These are phyloP conservation scores for Heliconius himera DNA, from an alignment of 1,140 invertebrate species.

Conservation along the genomic window DNA sequence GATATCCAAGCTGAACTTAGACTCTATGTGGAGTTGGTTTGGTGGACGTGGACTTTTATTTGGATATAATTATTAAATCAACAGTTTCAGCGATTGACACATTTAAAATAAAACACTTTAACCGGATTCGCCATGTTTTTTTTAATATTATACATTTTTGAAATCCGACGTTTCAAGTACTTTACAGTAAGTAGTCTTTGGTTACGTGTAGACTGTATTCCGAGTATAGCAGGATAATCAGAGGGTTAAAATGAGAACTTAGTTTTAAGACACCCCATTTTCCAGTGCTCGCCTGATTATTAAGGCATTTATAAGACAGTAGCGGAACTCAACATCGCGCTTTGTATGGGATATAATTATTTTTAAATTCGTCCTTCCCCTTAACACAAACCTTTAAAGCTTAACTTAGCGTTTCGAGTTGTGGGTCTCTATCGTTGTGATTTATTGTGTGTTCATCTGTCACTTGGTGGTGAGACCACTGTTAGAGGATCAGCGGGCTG, in stretches of 20 bases:
- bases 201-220: too few relatives aligned
- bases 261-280: neutral
- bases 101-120: too few relatives aligned
- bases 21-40: too few relatives aligned
- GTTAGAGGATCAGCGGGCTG: conserved; percentile 5
- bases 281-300: neutral
- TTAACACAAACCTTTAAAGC: conserved; percentile 53
- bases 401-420: conserved; percentile 51
- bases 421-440: conserved; percentile 64
- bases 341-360: neutral
- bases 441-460: conserved; percentile 60
- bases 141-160: too few relatives aligned
- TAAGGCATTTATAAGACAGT: neutral
- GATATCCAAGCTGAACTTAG: too few relatives aligned
- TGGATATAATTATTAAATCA: too few relatives aligned
- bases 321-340: neutral
- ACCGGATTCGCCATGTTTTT: too few relatives aligned
- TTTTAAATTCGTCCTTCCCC: conserved; percentile 28
- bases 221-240: too few relatives aligned
- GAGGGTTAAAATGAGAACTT: neutral
- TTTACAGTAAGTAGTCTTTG: too few relatives aligned
- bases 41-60: too few relatives aligned
- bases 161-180: too few relatives aligned
- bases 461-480: conserved; percentile 24
- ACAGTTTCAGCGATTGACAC: too few relatives aligned